Base-by-base conservation (phyloP, 2,888 invertebrate species). In the Orchesellides sinensis region DNA sequence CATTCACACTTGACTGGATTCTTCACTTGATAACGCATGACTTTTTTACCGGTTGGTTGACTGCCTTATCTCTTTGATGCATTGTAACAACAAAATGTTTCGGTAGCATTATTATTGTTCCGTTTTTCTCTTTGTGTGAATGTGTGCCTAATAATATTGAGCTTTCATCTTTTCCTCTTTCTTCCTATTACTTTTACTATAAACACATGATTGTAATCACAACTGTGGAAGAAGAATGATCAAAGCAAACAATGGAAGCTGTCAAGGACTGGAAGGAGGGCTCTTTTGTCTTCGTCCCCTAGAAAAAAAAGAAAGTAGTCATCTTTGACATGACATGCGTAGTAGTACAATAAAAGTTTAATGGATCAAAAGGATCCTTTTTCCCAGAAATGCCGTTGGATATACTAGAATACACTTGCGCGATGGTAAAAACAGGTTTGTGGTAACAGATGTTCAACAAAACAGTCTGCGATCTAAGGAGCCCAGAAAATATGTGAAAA, bases 191-290 rank as follows among this genome's bases (percentile, higher is more conserved):
- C 10, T 12, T 21, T n/a, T 12, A 32, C 25, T 52, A 54, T 54
- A 65, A 40, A 65, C n/a, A n/a, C n/a, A 52, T 52, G 5, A 32
- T 32, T 49, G n/a, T 54, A 63, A 35, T 63, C 45, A 40, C 40
- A 63, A 21, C 35, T 61, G 12, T 40, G 10, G 63, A 21, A 35
- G 35, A 47, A 49, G 12, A 17, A 27, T 54, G 69, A 69, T 69
- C 69, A 69, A 69, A 69, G 54, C 17, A 32, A 69, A 69, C 69
- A 66, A 66, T 47, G 27, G 56, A 29, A 32, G 25, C 47, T 65
- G 65, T 40, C 65, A 68, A 49, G 27, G 29, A 68, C 27, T 65
- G 1, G 29, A 32, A n/a, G n/a, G 52, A 52, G 19, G 27, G 19
- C 21, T 54, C 54, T 21, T 54, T 69, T 69, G 25, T 21, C 54